phyloP scores from a whole-genome alignment of 2,797 vertebrate genomes.

The Eptatretus atami region DNA sequence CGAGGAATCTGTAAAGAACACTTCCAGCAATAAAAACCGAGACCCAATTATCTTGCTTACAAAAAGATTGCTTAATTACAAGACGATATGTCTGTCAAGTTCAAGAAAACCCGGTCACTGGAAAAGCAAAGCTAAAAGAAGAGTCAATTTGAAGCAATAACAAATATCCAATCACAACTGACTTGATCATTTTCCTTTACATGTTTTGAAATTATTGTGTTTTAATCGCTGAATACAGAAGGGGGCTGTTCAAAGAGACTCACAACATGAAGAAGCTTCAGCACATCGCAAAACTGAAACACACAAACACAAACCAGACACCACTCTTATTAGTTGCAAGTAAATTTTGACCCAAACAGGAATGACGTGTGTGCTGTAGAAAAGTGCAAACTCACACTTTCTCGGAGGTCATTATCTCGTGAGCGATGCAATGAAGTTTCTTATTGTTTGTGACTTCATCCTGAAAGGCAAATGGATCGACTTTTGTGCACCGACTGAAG shows the following conservation, averaged over 20 bases:
- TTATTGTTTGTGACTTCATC: conserved; percentile 38
- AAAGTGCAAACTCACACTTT: conserved; percentile 63
- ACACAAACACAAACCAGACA: conserved; percentile 7
- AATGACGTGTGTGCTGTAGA: not conserved
- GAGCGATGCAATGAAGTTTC: conserved; percentile 79
- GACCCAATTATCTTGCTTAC: too few species aligned
- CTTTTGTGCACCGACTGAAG: conserved; percentile 17
- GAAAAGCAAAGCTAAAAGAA: conserved; percentile 8
- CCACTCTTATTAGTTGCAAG: too few species aligned
- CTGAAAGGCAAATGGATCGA: too few species aligned
- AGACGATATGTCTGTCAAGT: too few species aligned
- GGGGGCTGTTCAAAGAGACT: conserved; percentile 17
- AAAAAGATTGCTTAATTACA: too few species aligned
- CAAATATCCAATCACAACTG: not conserved
- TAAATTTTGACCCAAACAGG: too few species aligned
- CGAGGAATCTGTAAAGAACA: too few species aligned
- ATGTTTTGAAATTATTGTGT: conserved; percentile 1
- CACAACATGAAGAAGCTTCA: conserved; percentile 95
- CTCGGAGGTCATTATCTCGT: conserved; percentile 94
- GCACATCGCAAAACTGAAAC: conserved; percentile 63
- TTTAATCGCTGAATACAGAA: not conserved
- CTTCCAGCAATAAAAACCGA: too few species aligned
- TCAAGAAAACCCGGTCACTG: conserved; percentile 13
- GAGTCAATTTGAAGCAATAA: conserved; percentile 6
- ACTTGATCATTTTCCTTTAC: not conserved